Base-by-base conservation (phyloP, 2,888 invertebrate genomes). In the Lochmaea crataegi region DNA sequence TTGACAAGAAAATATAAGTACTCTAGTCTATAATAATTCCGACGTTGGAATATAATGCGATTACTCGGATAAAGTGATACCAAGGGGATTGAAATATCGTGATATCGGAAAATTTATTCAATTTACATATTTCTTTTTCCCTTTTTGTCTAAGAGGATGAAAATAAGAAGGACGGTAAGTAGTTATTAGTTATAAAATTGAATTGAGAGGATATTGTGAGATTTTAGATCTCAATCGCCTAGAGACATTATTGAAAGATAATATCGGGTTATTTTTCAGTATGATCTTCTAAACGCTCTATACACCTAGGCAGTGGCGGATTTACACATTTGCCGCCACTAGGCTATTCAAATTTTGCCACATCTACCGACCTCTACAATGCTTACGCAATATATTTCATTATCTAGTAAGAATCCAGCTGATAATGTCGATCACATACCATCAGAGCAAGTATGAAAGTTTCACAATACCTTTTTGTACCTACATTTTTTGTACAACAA, bases 11-110 rank as follows among this genome's bases (percentile, higher is more conserved):
- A 68, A 38, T 38, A 38, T 38, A 4, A 9, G 32, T 48, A 32
- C 42, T 45, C 32, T 58, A 56, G 67, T 41, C 67, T 67, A 58
- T 58, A 58, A 26, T 67, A 58, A 67, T 67, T 58, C 26, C 56
- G 38, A 11, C n/a, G 64, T 64, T 45, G 16, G 14, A 64, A 60
- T 41, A 14, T 70, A 70, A 70, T 65, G 56, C 65, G 7, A 65
- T 70, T 70, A 65, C 12, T 9, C 32, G 65, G 65, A 45, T 70
- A 70, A 65, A 38, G 70, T 48, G 65, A 65, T 70, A 57, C 42
- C 42, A 26, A 65, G 26, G n/a, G 57, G 57, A 57, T 57, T 18
- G 57, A 65, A 32, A 65, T 57, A 57, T 57, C 41, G 51, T 9
- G 16, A 60, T 60, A 60, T 38, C n/a, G 38, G 60, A 18, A 53